Evolutionary conservation across 2,888 invertebrate genomes (phyloP).

Genomic region (Metalampra italica): DNA sequence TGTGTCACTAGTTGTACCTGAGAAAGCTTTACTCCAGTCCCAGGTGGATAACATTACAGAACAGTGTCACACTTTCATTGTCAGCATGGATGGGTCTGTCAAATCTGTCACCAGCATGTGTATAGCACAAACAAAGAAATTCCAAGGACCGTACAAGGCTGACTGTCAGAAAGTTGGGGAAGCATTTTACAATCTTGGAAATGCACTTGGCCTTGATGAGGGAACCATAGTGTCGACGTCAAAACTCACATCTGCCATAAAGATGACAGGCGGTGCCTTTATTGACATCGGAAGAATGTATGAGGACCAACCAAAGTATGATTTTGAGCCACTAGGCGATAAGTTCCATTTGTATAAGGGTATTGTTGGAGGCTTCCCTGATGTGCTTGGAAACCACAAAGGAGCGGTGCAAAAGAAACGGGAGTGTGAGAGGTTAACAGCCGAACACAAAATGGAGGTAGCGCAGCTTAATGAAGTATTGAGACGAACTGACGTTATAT

Average conservation of each 20-base stretch:
- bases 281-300: constrained; percentile 93
- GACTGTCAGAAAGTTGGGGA: constrained; percentile 95
- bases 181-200: constrained; percentile 90
- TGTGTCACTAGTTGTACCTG: constrained; percentile 91
- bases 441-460: constrained; percentile 90
- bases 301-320: constrained; percentile 93
- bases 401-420: constrained; percentile 92
- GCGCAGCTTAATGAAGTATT: constrained; percentile 89
- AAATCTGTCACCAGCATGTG: constrained; percentile 89
- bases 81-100: constrained; percentile 91
- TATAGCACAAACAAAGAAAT: constrained; percentile 91
- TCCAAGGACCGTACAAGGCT: constrained; percentile 89
- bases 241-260: constrained; percentile 87
- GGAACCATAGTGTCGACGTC: constrained; percentile 80
- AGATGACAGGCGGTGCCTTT: constrained; percentile 92
- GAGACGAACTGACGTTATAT: constrained; percentile 92
- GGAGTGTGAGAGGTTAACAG: constrained; percentile 89
- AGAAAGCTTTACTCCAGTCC: constrained; percentile 85
- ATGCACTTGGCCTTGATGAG: constrained; percentile 89
- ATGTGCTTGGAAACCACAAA: constrained; percentile 92
- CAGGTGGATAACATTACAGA: constrained; percentile 91
- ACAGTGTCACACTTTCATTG: constrained; percentile 88
- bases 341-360: constrained; percentile 97
- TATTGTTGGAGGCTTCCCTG: constrained; percentile 93
- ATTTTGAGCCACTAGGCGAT: constrained; percentile 95